Percentiles rank a stretch among this genome's conserved stretches.
Conservation (phyloP, 2,888 invertebrate species). For the Hirtodrosophila trivittata region DNA sequence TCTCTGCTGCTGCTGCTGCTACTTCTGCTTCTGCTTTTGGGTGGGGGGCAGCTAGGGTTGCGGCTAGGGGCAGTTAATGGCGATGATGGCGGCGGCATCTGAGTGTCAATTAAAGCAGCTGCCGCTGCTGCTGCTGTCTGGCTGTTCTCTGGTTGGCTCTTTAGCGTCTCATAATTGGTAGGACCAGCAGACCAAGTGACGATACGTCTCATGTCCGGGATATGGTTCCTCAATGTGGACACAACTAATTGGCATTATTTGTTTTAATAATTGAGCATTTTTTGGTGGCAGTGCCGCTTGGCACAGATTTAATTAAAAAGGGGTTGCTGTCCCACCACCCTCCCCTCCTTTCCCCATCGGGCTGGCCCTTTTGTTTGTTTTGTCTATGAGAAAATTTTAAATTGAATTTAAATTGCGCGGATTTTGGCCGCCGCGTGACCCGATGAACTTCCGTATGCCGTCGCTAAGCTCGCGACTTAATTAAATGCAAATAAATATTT, state of each 20-base stretch:
- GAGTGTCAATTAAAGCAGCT: constrained; percentile 75
- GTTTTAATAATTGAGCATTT: constrained; percentile 83
- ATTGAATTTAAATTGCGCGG: constrained; percentile 70
- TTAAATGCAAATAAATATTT: constrained; percentile 74
- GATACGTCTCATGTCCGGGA: constrained; percentile 24
- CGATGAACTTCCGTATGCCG: constrained; percentile 36
- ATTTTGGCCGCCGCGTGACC: constrained; percentile 39
- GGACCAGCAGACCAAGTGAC: constrained; percentile 16
- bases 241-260: constrained; percentile 83
- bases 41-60: constrained; percentile 4
- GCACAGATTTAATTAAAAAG: constrained; percentile 80
- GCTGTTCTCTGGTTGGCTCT: constrained; percentile 42
- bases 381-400: constrained; percentile 42
- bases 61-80: constrained; percentile 35
- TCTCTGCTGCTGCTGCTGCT: constrained; percentile 7
- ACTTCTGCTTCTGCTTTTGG: background rate
- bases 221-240: constrained; percentile 72
- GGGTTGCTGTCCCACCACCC: constrained; percentile 34
- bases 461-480: constrained; percentile 63
- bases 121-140: constrained; percentile 20
- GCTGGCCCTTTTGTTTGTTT: constrained; percentile 52
- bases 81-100: constrained; percentile 68
- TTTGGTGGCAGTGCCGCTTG: constrained; percentile 49
- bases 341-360: background rate
- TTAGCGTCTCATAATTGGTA: constrained; percentile 67